Percentiles rank a stretch among this genome's conserved stretches.
phyloP scores from a whole-genome alignment of 2,888 invertebrate species.

The Sesia apiformis region DNA sequence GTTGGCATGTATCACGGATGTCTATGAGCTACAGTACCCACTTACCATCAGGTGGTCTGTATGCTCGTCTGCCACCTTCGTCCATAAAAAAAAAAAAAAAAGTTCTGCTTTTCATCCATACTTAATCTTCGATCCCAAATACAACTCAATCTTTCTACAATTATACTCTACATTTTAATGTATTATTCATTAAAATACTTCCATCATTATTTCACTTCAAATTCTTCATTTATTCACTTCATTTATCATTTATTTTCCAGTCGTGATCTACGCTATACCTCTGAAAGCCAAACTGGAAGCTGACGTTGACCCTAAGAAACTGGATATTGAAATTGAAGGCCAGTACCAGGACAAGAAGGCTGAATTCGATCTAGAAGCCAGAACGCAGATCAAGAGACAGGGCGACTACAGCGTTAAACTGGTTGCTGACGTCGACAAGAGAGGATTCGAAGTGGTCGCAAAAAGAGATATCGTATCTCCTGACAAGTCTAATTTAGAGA shows the following conservation, averaged over 20 bases:
- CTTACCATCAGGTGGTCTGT: too few relatives aligned
- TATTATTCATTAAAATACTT: too few relatives aligned
- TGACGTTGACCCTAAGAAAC: constrained; percentile 69
- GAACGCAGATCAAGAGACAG: constrained; percentile 50
- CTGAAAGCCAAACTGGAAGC: constrained; percentile 70
- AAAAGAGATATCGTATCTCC: constrained; percentile 72
- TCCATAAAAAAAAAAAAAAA: too few relatives aligned
- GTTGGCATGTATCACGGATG: too few relatives aligned
- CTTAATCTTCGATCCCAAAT: too few relatives aligned
- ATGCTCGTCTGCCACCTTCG: too few relatives aligned
- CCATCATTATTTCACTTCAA: too few relatives aligned
- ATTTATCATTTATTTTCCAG: constrained; percentile 22
- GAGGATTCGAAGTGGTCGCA: constrained; percentile 60
- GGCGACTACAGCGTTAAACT: constrained; percentile 58
- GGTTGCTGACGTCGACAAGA: constrained; percentile 33
- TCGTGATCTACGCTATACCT: constrained; percentile 70
- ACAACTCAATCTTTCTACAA: too few relatives aligned
- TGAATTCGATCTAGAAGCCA: constrained; percentile 75
- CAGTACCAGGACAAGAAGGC: constrained; percentile 75
- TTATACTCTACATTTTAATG: too few relatives aligned
- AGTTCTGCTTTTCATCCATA: too few relatives aligned
- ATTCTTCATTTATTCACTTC: too few relatives aligned
- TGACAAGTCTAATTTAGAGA: constrained; percentile 76
- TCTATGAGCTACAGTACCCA: too few relatives aligned
- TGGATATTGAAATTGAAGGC: constrained; percentile 73